Percentiles rank a stretch among this genome's conserved stretches.
These are phyloP conservation scores for Siniperca obscura DNA, from an alignment of 2,797 vertebrate species.

Conservation along the genomic window DNA sequence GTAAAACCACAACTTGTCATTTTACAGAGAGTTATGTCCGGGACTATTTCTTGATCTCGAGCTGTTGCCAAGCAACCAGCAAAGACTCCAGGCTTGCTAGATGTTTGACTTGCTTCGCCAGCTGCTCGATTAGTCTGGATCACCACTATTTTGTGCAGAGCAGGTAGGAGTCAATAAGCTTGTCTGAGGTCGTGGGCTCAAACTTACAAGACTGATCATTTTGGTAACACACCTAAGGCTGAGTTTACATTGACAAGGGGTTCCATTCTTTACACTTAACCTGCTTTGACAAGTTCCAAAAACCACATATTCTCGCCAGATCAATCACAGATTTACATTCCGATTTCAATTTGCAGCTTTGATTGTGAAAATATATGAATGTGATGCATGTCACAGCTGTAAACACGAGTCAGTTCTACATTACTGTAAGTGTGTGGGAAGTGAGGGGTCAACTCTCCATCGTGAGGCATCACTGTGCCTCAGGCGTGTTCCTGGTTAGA, in stretches of 20 bases:
- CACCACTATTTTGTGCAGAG: not conserved
- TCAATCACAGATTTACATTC: not conserved
- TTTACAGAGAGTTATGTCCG: not conserved
- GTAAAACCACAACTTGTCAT: no score
- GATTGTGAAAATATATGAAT: constrained; percentile 18
- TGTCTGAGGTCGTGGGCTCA: not conserved
- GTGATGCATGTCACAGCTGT: not conserved
- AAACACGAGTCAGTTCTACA: constrained; percentile 11
- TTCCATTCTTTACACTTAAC: not conserved
- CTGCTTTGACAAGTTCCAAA: not conserved
- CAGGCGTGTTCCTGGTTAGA: constrained; percentile 72
- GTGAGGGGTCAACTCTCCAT: constrained; percentile 59
- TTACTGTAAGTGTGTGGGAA: constrained; percentile 51
- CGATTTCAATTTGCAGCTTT: constrained; percentile 21
- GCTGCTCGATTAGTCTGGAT: not conserved
- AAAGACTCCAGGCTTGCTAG: not conserved
- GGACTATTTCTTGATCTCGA: not conserved
- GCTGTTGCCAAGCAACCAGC: not conserved
- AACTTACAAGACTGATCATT: not conserved
- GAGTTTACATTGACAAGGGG: not conserved
- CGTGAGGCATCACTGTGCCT: constrained; percentile 45
- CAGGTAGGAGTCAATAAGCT: not conserved
- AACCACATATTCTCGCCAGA: not conserved
- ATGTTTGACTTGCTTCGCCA: not conserved
- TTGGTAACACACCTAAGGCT: not conserved